A percentile compares a stretch with the other conserved stretches of the same genome.
Evolutionary conservation across 1,140 invertebrate species (phyloP).

Genomic region (Saccostrea glomerata): DNA sequence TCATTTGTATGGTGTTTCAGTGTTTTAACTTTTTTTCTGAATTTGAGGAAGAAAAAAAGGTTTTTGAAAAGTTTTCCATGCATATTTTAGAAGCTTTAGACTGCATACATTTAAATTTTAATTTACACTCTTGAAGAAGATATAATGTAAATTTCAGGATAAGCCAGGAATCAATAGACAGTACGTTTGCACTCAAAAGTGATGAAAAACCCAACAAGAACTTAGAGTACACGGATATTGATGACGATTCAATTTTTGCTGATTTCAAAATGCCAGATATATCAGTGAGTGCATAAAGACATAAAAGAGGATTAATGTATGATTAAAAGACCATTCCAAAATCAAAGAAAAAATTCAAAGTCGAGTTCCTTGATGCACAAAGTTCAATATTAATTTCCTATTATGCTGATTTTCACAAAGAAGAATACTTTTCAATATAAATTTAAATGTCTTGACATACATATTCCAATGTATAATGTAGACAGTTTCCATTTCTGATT

Average conservation of each 20-base stretch:
- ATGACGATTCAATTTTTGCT: slow-evolving; percentile 73
- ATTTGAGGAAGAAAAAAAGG: no score
- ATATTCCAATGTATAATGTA: background rate
- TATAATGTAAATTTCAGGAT: slow-evolving; percentile 57
- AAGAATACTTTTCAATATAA: background rate
- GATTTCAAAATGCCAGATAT: slow-evolving; percentile 78
- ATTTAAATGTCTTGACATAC: background rate
- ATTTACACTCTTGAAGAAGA: no score
- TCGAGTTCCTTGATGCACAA: no score
- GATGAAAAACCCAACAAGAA: slow-evolving; percentile 53
- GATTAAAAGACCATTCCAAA: no score
- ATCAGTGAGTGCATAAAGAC: slow-evolving; percentile 58
- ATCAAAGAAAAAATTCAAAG: no score
- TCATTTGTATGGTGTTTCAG: no score
- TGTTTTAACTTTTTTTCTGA: no score
- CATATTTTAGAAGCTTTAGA: no score
- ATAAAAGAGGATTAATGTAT: background rate
- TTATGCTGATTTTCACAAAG: background rate
- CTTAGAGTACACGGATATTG: slow-evolving; percentile 69
- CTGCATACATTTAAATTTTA: no score
- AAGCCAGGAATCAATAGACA: slow-evolving; percentile 69
- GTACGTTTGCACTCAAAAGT: slow-evolving; percentile 54
- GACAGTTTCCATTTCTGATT: background rate
- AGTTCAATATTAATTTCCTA: background rate
- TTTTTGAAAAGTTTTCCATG: no score